Conservation (phyloP, 2,113 vertebrate species). For the Panthera uncia region DNA sequence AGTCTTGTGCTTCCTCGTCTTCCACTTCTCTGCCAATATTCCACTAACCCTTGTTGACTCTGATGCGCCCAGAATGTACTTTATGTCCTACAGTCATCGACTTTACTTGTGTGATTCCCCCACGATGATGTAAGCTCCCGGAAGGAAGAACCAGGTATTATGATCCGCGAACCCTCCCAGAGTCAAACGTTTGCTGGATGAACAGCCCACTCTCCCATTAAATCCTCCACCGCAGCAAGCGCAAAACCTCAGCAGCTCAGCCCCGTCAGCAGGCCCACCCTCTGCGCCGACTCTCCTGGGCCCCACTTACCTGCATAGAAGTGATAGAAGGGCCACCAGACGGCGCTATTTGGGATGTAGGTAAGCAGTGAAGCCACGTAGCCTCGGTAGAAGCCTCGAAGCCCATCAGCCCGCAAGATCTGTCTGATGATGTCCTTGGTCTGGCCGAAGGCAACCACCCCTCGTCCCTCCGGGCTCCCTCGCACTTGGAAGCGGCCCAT, state of each 20-base stretch:
- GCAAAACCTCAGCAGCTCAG: background rate
- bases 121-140: background rate
- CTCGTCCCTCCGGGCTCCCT: constrained; percentile 73
- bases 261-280: background rate
- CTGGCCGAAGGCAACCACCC: constrained; percentile 89
- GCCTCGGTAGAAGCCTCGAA: constrained; percentile 95
- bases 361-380: constrained; percentile 97
- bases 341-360: constrained; percentile 97
- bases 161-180: background rate
- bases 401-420: constrained; percentile 93
- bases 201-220: background rate
- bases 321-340: constrained; percentile 99
- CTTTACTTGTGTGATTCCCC: background rate
- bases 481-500: constrained; percentile 92
- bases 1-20: background rate
- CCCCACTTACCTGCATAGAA: constrained; percentile 93
- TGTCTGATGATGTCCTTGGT: constrained; percentile 93
- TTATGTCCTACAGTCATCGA: background rate
- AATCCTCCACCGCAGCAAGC: background rate
- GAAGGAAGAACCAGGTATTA: background rate
- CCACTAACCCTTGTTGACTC: background rate
- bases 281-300: background rate
- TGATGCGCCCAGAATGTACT: background rate
- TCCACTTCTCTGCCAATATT: background rate
- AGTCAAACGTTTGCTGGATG: background rate